A percentile compares a stretch with the other conserved stretches of the same genome.
These are phyloP conservation scores for Plebejus anna DNA, from an alignment of 2,888 invertebrate genomes.

Conservation along the genomic window DNA sequence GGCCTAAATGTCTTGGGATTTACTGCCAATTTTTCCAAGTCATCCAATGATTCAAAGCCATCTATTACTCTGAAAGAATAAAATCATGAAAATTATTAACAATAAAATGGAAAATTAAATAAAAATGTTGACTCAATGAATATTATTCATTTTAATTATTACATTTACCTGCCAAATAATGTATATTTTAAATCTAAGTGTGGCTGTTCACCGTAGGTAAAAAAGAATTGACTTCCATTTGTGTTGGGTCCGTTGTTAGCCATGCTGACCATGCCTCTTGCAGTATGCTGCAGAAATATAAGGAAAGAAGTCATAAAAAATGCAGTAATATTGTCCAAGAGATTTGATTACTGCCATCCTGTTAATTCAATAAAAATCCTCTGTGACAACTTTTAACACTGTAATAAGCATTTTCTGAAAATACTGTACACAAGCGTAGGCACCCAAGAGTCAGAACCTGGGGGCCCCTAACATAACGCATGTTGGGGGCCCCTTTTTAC, in stretches of 20 bases:
- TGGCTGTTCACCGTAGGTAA: slow-evolving; percentile 95
- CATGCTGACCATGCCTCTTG: slow-evolving; percentile 96
- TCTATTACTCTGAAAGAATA: slow-evolving; percentile 92
- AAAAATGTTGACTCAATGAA: neutral
- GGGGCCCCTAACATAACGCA: too few relatives aligned
- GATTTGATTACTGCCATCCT: too few relatives aligned
- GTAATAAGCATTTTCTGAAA: too few relatives aligned
- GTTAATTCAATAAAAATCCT: too few relatives aligned
- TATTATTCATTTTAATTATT: slow-evolving; percentile 35
- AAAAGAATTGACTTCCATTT: slow-evolving; percentile 98
- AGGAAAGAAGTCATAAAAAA: neutral
- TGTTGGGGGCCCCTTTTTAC: too few relatives aligned
- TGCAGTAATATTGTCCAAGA: neutral
- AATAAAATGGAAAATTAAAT: neutral
- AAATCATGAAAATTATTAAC: slow-evolving; percentile 14
- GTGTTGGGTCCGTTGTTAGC: slow-evolving; percentile 99
- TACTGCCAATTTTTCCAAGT: slow-evolving; percentile 95
- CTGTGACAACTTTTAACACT: too few relatives aligned
- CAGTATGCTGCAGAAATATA: slow-evolving; percentile 70
- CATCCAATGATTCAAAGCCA: slow-evolving; percentile 97
- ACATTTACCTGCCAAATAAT: slow-evolving; percentile 92
- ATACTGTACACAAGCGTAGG: too few relatives aligned
- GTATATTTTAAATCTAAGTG: slow-evolving; percentile 98
- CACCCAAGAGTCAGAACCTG: too few relatives aligned
- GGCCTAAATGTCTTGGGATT: slow-evolving; percentile 96